These are phyloP conservation scores for Eilema depressum DNA, from an alignment of 2,888 invertebrate species.

Conservation along the genomic window DNA sequence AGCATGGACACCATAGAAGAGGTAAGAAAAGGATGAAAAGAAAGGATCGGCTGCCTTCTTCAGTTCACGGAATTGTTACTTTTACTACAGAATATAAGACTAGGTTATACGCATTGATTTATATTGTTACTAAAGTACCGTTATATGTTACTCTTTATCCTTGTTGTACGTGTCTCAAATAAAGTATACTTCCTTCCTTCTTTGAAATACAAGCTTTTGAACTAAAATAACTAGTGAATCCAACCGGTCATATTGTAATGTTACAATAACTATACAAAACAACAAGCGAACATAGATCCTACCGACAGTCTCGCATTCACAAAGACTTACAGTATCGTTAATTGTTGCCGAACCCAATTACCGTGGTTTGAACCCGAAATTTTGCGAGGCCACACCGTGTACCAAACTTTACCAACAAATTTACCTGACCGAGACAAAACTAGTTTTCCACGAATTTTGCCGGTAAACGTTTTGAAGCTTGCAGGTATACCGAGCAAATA, in stretches of 20 bases:
- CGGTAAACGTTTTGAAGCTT: conserved; percentile 43
- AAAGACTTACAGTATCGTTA: conserved; percentile 58
- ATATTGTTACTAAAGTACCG: too few species aligned
- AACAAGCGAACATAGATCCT: conserved; percentile 52
- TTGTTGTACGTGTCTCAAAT: too few species aligned
- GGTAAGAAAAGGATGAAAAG: too few species aligned
- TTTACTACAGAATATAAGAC: too few species aligned
- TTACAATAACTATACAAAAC: conserved; percentile 25
- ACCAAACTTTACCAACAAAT: conserved; percentile 59
- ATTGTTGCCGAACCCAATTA: conserved; percentile 77
- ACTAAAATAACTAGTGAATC: too few species aligned
- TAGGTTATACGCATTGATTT: too few species aligned
- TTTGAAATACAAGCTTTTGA: too few species aligned
- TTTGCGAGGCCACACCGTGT: conserved; percentile 51
- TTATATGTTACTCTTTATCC: too few species aligned
- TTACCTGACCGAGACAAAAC: conserved; percentile 56
- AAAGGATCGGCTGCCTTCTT: too few species aligned
- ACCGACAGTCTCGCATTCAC: conserved; percentile 43
- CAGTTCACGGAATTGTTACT: too few species aligned
- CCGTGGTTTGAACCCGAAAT: conserved; percentile 58
- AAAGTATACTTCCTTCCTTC: too few species aligned
- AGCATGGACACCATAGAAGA: too few species aligned
- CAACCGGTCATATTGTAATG: not conserved
- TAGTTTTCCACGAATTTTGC: conserved; percentile 60
- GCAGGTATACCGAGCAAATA: conserved; percentile 42